A percentile compares a stretch with the other conserved stretches of the same genome.
Evolutionary conservation across 2,113 vertebrate genomes (phyloP).

Genomic region (Indicator indicator): DNA sequence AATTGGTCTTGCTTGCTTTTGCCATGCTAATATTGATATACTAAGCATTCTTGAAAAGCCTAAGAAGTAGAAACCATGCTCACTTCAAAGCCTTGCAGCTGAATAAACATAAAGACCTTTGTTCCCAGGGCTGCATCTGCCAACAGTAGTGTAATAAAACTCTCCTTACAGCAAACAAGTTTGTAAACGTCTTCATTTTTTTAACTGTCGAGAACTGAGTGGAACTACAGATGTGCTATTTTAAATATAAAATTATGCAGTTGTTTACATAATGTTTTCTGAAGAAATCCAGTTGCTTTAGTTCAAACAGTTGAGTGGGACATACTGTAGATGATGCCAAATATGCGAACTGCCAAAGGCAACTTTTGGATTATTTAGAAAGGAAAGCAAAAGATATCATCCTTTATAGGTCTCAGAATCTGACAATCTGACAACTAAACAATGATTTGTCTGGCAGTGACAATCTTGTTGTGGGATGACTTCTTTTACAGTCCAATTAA

Average conservation of each 20-base stretch:
- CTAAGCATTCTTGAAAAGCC: conserved; percentile 2
- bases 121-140: conserved; percentile 14
- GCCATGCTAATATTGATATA: background rate
- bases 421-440: background rate
- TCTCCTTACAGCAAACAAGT: background rate
- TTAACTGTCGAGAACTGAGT: background rate
- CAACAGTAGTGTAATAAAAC: background rate
- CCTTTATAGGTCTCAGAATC: background rate
- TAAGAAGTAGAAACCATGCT: background rate
- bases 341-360: background rate
- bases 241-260: background rate
- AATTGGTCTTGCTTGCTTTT: conserved; percentile 19
- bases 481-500: background rate
- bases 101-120: conserved; percentile 41
- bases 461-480: background rate
- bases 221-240: background rate
- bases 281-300: background rate
- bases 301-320: background rate
- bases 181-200: conserved; percentile 9
- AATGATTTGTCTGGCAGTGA: background rate
- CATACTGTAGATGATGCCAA: background rate
- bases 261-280: conserved; percentile 3
- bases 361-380: background rate
- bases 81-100: conserved; percentile 54
- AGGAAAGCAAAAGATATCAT: background rate